Base-by-base conservation (phyloP, 2,888 invertebrate species). In the Leptopilina myrica region DNA sequence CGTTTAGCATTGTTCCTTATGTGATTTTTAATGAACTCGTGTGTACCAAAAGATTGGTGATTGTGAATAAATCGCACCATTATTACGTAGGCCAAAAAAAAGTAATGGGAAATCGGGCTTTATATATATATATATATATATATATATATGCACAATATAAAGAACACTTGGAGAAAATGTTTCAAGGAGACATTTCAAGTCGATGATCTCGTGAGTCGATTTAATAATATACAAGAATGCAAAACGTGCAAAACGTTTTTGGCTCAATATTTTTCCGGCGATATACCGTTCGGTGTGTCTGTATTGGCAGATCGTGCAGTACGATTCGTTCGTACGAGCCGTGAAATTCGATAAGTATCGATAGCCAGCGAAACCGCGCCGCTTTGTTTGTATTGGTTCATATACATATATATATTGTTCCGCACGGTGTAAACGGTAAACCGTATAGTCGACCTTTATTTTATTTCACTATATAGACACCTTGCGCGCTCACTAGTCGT, bases 291-390 rank as follows among this genome's bases (percentile, higher is more conserved):
- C 56, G n/a, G 81, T 49, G 33, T 69, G 59, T 64, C 53, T 49
- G 66, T 65, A 77, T 80, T 79, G 77, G 76, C 77, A 65, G 77
- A 76, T 80, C 79, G 78, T 78, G 78, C 79, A 78, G 76, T 80
- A 79, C 77, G 80, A 80, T 79, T 78, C 78, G 79, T 76, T 80
- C 78, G 81, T 76, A 76, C 79, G 78, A 82, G 80, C 79, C 77
- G 76, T 80, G 81, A 85, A 86, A 85, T 86, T 85, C 83, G 85
- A 87, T 86, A 84, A 85, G 81, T 80, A 85, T 84, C 83, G 80
- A 84, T 84, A 83, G 83, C 81, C 7, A 77, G 78, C 79, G 77
- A 78, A 33, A 79, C 46, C 76, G 40, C 76, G 40, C 76, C 78
- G 78, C 43, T 79, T 81, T 78, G 81, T 82, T 78, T 84, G 43